phyloP scores from a whole-genome alignment of 2,113 vertebrate genomes.

The Scomber colias region DNA sequence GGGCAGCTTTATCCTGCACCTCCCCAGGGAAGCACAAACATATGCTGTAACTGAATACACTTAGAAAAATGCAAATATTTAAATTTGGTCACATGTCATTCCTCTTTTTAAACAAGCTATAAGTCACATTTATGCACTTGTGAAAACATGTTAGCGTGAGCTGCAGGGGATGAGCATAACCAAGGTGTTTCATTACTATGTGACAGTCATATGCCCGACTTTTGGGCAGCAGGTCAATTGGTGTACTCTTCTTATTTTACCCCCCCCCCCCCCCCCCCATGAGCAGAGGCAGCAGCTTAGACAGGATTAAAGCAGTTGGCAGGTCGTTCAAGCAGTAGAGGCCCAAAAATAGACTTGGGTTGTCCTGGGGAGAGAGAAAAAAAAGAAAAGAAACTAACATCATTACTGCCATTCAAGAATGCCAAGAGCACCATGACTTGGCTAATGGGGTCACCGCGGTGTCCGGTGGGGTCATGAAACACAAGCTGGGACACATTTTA shows the following conservation, averaged over 20 bases:
- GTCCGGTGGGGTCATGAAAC: slow-evolving; percentile 11
- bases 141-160: neutral
- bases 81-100: neutral
- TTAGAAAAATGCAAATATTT: neutral
- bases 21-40: neutral
- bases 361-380: neutral
- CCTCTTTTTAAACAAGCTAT: too few relatives aligned
- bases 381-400: fast-evolving
- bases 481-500: neutral
- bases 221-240: neutral
- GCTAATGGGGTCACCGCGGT: neutral
- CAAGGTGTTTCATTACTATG: neutral
- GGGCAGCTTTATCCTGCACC: too few relatives aligned
- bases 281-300: neutral
- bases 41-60: too few relatives aligned
- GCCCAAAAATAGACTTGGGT: slow-evolving; percentile 47
- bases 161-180: neutral
- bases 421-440: neutral
- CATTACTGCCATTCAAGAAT: neutral
- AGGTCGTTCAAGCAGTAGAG: neutral
- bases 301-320: slow-evolving; percentile 56
- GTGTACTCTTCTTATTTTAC: slow-evolving; percentile 48
- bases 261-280: neutral
- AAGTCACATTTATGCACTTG: neutral
- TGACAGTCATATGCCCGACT: neutral